Base-by-base conservation (phyloP, 2,888 invertebrate genomes). In the Resseliella maxima region DNA sequence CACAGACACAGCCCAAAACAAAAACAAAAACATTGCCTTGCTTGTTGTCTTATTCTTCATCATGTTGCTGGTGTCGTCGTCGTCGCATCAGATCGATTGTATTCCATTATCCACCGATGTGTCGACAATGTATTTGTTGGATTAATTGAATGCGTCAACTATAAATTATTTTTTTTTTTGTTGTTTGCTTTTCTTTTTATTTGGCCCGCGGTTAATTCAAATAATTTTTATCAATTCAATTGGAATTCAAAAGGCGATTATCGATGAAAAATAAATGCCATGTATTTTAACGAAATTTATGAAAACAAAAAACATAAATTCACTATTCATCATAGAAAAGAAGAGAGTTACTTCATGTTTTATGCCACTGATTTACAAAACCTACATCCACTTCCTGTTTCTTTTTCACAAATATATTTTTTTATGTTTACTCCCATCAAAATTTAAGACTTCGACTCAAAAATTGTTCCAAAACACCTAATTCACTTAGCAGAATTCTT, bases 81-180 rank as follows among this genome's bases (percentile, higher is more conserved):
- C 18, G 81, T 83, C 38, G 12, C 38, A 83, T 38, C n/a, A n/a
- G n/a, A 83, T 36, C 83, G 38, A 38, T 83, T 83, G 83, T 38
- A 83, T 72, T 72, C 72, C 72, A 83, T 83, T 38, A 83, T 83
- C 38, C 38, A 36, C n/a, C 83, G 83, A 83, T 83, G 59, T 72
- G 72, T 10, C 59, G 59, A 31, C 1, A 21, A 31, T 72, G 59
- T 59, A 27, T 59, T 59, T 59, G 59, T 59, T 5, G 27, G 59
- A 59, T 81, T 81, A n/a, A 64, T 31, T n/a, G 81, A 18, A 81
- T 36, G 81, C 81, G 81, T 36, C 38, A 6, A n/a, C 83, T n/a
- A 83, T 38, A 38, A 83, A 36, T 38, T 36, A 36, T 31, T 72
- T 3, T 72, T 24, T 81, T 36, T 36, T 36, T 36, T 36, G 8